Evolutionary conservation across 2,888 invertebrate genomes (phyloP), one percentile per base, ranked within the genome.

Genomic region (Erebia palarica): DNA sequence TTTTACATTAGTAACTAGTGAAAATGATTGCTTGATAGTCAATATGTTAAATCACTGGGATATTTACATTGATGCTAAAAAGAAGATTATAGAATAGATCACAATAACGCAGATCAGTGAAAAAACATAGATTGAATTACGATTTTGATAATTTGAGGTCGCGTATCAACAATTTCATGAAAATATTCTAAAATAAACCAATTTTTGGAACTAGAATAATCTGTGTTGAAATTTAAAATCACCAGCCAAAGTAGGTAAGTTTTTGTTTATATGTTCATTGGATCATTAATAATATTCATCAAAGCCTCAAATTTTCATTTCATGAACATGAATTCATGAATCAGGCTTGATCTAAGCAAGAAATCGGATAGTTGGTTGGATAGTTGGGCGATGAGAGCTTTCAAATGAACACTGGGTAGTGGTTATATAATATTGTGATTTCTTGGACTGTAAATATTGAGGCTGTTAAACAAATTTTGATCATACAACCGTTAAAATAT

Each of bases 301-400:
- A 73, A 68, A 70, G 63, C 42, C 71, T 65, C 49, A 13, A 63
- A 63, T 71, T 68, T 66, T 68, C 65, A 58, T 65, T 68, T 49
- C 58, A 57, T 66, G 61, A 71, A 68, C 65, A 44, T 58, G 68
- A 73, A 71, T 61, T 47, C 18, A 21, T 68, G 21, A 68, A 42
- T 63, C 11, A 42, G 55, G 51, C 4, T 49, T 64, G 44, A 58
- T 67, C 64, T 58, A 51, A 58, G 55, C 55, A 58, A 49, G 21
- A 42, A 63, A 60, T 65, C 0, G 59, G 53, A 18, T 67, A 67
- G 42, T 59, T 64, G 51, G 44, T 14, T n/a, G 51, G 53, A n/a
- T 67, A 67, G 42, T 64, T 64, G 58, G 51, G 18, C 36, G 18
- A 47, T 59, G n/a, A 51, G 68, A 60, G 59, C 60, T 66, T 66